Conservation (phyloP, 2,888 invertebrate species). For the Diabrotica balteata region DNA sequence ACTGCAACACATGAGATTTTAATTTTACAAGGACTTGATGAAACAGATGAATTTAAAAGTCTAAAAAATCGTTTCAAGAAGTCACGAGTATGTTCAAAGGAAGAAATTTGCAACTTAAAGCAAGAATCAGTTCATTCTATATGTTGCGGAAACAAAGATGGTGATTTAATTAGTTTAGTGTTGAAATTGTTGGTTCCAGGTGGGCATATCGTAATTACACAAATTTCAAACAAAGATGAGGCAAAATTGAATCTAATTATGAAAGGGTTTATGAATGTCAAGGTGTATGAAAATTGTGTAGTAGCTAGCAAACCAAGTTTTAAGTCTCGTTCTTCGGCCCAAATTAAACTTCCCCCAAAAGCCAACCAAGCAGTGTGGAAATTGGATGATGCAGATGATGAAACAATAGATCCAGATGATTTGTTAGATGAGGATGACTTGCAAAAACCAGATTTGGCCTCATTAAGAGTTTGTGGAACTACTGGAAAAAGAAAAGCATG, state of each 20-base stretch:
- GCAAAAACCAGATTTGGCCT: slow-evolving; percentile 83
- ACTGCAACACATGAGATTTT: slow-evolving; percentile 26
- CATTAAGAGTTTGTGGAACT: slow-evolving; percentile 85
- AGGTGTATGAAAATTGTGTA: slow-evolving; percentile 42
- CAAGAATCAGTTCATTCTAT: slow-evolving; percentile 22
- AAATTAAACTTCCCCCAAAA: slow-evolving; percentile 61
- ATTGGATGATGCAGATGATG: slow-evolving; percentile 73
- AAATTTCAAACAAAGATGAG: slow-evolving; percentile 35
- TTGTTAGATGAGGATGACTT: slow-evolving; percentile 90
- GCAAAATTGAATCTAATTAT: slow-evolving; percentile 52
- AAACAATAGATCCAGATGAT: slow-evolving; percentile 87
- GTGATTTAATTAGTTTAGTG: slow-evolving; percentile 6
- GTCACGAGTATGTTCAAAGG: slow-evolving; percentile 17
- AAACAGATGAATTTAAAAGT: slow-evolving; percentile 23
- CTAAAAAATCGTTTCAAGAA: slow-evolving; percentile 26
- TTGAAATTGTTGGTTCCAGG: slow-evolving; percentile 46
- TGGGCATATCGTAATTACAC: slow-evolving; percentile 44
- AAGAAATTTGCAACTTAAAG: slow-evolving; percentile 17
- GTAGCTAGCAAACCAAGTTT: slow-evolving; percentile 73
- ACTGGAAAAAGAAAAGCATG: slow-evolving; percentile 95
- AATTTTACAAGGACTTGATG: slow-evolving; percentile 23
- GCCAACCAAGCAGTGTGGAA: slow-evolving; percentile 74
- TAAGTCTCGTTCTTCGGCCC: slow-evolving; percentile 72
- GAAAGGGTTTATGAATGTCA: slow-evolving; percentile 53
- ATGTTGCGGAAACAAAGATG: slow-evolving; percentile 20